phyloP scores from a whole-genome alignment of 2,888 invertebrate species.

The Cancer borealis region DNA sequence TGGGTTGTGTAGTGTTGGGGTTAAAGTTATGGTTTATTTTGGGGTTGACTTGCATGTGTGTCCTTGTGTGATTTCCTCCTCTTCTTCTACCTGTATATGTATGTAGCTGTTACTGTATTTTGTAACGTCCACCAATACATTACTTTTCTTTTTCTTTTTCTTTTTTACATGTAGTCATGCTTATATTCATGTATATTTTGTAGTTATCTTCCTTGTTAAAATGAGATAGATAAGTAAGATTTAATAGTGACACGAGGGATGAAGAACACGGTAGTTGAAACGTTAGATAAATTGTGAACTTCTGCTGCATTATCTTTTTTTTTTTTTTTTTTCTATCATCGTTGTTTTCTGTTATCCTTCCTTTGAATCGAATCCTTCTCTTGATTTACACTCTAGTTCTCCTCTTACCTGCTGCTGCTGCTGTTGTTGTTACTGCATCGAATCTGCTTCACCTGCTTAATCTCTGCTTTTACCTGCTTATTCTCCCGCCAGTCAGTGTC shows the following conservation, averaged over 20 bases:
- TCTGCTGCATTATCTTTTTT: no score
- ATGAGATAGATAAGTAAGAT: no score
- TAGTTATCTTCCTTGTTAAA: no score
- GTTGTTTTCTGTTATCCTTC: background rate
- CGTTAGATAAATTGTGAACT: no score
- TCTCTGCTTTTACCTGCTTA: conserved; percentile 30
- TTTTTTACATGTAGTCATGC: no score
- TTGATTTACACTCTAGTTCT: background rate
- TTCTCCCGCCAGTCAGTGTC: conserved; percentile 32
- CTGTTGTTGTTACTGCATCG: background rate
- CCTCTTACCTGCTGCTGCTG: background rate
- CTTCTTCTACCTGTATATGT: no score
- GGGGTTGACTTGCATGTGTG: background rate
- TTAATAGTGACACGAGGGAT: no score
- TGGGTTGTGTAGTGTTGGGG: background rate
- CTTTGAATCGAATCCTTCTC: background rate
- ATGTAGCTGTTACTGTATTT: no score
- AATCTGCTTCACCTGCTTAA: background rate
- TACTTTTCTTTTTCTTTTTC: no score
- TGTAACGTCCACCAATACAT: no score
- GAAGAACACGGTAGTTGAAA: no score
- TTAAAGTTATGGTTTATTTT: background rate
- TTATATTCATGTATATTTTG: no score
- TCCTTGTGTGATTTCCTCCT: background rate
- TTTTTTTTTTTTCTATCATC: background rate